Evolutionary conservation across 2,113 vertebrate genomes (phyloP).

Genomic region (Microcebus jonahi): DNA sequence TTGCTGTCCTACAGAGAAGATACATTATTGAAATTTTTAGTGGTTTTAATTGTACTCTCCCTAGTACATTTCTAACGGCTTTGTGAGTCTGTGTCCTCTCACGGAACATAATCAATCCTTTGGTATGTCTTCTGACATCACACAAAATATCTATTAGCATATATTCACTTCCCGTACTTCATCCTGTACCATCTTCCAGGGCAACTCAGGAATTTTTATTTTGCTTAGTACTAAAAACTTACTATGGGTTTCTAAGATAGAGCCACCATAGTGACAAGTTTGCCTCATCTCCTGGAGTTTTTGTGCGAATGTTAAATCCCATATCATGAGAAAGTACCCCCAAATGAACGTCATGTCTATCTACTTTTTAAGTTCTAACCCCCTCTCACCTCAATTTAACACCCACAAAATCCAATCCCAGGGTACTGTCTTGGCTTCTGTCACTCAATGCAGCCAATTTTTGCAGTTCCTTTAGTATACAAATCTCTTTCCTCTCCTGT

Average conservation of each 20-base stretch:
- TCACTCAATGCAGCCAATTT: neutral
- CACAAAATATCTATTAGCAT: neutral
- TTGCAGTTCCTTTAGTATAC: neutral
- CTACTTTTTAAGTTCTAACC: neutral
- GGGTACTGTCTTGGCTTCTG: neutral
- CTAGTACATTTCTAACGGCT: neutral
- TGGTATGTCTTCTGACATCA: neutral
- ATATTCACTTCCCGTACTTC: neutral
- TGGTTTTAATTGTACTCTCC: neutral
- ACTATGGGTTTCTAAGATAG: neutral
- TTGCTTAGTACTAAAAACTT: neutral
- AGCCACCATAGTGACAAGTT: neutral
- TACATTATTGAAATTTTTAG: neutral
- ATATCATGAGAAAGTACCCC: neutral
- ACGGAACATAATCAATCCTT: neutral
- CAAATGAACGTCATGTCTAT: neutral
- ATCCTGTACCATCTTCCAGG: neutral
- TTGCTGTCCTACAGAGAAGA: neutral
- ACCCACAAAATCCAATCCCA: neutral
- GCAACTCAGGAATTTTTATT: neutral
- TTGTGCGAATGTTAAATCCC: neutral
- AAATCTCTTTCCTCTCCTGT: neutral
- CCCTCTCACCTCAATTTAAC: accelerated
- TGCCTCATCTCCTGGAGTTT: neutral
- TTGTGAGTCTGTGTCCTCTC: neutral